A percentile compares a stretch with the other conserved stretches of the same genome.
Evolutionary conservation across 1,140 invertebrate genomes (phyloP).

Genomic region (Drosophila miranda): DNA sequence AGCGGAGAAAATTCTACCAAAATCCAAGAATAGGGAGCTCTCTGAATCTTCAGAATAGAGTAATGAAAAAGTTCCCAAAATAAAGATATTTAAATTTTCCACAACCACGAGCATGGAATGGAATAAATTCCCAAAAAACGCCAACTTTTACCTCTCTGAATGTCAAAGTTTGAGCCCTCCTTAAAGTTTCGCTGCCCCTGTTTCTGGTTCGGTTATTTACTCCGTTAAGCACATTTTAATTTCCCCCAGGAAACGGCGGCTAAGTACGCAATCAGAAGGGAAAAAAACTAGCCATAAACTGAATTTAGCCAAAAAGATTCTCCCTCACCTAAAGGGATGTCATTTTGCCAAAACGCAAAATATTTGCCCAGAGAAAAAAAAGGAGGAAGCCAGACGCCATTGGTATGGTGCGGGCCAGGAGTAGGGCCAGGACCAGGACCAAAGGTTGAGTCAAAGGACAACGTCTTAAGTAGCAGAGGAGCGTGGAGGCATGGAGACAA

Average conservation of each 20-base stretch:
- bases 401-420: conserved; percentile 1
- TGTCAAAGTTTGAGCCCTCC: too few species aligned
- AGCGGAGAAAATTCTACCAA: too few species aligned
- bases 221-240: conserved; percentile 70
- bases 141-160: too few species aligned
- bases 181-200: too few species aligned
- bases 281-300: conserved; percentile 52
- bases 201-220: conserved; percentile 22
- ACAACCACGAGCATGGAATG: too few species aligned
- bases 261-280: conserved; percentile 49
- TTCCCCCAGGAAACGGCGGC: conserved; percentile 63
- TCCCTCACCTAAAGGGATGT: conserved; percentile 56
- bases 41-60: too few species aligned
- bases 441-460: conserved; percentile 53
- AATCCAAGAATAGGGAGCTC: too few species aligned
- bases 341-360: conserved; percentile 71
- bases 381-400: conserved; percentile 6
- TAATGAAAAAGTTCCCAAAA: too few species aligned
- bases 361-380: conserved; percentile 50
- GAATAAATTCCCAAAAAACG: too few species aligned
- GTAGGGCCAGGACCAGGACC: background rate
- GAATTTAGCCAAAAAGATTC: conserved; percentile 56
- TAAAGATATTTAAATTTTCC: too few species aligned
- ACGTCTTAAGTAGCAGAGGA: conserved; percentile 55
- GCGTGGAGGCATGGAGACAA: conserved; percentile 60